Conservation (phyloP, 1,140 invertebrate genomes). For the Lepidurus arcticus region DNA sequence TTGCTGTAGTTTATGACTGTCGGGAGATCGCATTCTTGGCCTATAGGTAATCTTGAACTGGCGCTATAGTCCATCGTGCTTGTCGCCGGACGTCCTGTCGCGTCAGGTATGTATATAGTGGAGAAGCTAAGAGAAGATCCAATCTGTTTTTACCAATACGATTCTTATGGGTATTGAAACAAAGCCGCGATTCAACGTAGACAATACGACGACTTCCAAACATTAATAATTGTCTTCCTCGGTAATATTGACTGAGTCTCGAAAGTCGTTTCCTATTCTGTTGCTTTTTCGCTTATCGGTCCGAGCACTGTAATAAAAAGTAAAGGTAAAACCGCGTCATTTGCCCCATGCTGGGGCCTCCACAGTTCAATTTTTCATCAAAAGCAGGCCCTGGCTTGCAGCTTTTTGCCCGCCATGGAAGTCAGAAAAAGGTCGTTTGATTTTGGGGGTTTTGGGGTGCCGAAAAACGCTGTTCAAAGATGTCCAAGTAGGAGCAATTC, state of each 20-base stretch:
- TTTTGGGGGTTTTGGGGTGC: background rate
- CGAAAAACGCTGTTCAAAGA: background rate
- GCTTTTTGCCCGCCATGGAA: background rate
- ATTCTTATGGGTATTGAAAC: conserved; percentile 15
- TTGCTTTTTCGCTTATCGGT: background rate
- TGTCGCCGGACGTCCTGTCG: conserved; percentile 14
- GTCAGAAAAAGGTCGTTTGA: background rate
- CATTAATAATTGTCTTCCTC: conserved; percentile 10
- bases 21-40: background rate
- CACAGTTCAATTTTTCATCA: background rate
- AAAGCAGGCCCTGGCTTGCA: background rate
- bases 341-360: background rate
- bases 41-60: background rate
- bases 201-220: background rate
- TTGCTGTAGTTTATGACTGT: background rate
- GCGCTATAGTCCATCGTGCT: background rate
- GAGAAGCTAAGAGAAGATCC: background rate
- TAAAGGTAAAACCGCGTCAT: background rate
- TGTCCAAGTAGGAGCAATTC: conserved; percentile 11
- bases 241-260: background rate
- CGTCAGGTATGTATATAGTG: background rate
- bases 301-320: background rate
- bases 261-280: background rate
- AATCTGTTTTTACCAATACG: background rate
- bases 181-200: background rate